These are phyloP conservation scores for Tyria jacobaeae DNA, from an alignment of 2,888 invertebrate species.

Conservation along the genomic window DNA sequence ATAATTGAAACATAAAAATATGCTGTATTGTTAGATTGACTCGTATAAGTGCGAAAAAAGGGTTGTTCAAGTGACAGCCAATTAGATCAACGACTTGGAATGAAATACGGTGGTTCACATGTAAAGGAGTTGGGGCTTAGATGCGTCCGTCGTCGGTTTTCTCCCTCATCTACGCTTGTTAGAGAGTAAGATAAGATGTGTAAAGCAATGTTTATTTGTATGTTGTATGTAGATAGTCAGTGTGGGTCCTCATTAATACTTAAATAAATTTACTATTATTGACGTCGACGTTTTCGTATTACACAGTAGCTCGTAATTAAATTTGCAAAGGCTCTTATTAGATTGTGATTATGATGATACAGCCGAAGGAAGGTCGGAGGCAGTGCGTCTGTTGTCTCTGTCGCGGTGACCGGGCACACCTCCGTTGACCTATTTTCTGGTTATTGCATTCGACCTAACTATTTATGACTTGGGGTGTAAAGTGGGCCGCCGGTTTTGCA, in stretches of 20 bases:
- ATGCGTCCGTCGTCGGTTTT: conserved; percentile 70
- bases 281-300: conserved; percentile 41
- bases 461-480: conserved; percentile 81
- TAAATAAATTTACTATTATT: conserved; percentile 45
- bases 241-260: conserved; percentile 33
- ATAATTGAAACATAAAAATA: conserved; percentile 16
- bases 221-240: conserved; percentile 41
- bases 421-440: conserved; percentile 86
- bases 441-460: conserved; percentile 83
- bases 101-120: conserved; percentile 70
- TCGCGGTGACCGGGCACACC: conserved; percentile 82
- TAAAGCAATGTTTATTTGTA: conserved; percentile 61
- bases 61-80: conserved; percentile 58
- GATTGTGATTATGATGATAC: conserved; percentile 61
- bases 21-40: conserved; percentile 26
- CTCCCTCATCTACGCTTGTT: conserved; percentile 66
- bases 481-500: conserved; percentile 76
- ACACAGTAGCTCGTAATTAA: conserved; percentile 53
- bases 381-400: conserved; percentile 74
- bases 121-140: conserved; percentile 66
- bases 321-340: conserved; percentile 67
- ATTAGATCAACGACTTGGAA: conserved; percentile 77
- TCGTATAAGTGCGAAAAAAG: conserved; percentile 34
- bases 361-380: conserved; percentile 57
- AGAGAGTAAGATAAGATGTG: conserved; percentile 69